phyloP scores from a whole-genome alignment of 2,797 vertebrate genomes.

The Lithobates pipiens region DNA sequence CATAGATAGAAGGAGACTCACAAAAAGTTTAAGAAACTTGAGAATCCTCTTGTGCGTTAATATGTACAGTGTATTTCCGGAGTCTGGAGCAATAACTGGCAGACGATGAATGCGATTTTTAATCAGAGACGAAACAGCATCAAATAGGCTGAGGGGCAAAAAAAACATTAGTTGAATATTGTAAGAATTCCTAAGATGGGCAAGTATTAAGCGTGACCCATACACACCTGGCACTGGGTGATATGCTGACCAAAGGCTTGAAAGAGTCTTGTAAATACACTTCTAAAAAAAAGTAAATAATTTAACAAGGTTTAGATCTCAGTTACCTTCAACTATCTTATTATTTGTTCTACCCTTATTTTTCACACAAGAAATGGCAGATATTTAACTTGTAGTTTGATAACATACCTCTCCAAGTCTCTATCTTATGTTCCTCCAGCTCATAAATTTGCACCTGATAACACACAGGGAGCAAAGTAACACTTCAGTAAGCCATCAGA shows the following conservation, averaged over 20 bases:
- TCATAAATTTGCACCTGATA: slow-evolving; percentile 97
- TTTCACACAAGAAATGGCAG: not conserved
- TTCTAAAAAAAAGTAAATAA: slow-evolving; percentile 73
- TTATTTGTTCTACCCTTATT: not conserved
- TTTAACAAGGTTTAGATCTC: not conserved
- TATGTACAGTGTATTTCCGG: slow-evolving; percentile 96
- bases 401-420: slow-evolving; percentile 94
- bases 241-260: slow-evolving; percentile 96
- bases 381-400: not conserved
- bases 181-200: not conserved
- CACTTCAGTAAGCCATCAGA: not conserved
- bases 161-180: not conserved
- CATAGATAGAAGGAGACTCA: slow-evolving; percentile 74
- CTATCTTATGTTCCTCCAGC: slow-evolving; percentile 97
- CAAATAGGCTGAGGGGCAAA: slow-evolving; percentile 83
- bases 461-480: slow-evolving; percentile 30
- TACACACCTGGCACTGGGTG: slow-evolving; percentile 90
- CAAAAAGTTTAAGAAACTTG: slow-evolving; percentile 97
- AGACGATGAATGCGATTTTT: slow-evolving; percentile 96
- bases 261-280: slow-evolving; percentile 96
- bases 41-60: slow-evolving; percentile 98
- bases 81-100: slow-evolving; percentile 94
- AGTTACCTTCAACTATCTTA: not conserved
- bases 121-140: slow-evolving; percentile 93
- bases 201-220: not conserved